Percentiles rank a stretch among this genome's conserved stretches.
Evolutionary conservation across 2,113 vertebrate genomes (phyloP).

Genomic region (Montifringilla adamsi): DNA sequence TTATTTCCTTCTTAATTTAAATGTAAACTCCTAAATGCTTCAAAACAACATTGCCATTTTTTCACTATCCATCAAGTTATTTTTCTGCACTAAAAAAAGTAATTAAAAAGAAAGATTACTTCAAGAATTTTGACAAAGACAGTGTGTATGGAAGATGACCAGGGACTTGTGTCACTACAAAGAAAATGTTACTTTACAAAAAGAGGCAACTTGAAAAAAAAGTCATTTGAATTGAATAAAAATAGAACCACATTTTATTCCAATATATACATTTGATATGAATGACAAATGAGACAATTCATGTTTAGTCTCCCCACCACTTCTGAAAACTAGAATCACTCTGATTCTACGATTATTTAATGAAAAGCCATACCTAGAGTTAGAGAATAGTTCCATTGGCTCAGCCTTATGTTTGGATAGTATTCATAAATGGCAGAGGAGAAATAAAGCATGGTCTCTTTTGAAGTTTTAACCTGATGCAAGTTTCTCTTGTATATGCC

Average conservation of each 20-base stretch:
- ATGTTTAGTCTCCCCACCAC: background rate
- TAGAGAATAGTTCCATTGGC: background rate
- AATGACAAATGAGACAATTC: background rate
- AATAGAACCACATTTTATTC: background rate
- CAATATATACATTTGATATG: background rate
- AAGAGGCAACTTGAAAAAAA: background rate
- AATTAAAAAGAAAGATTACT: background rate
- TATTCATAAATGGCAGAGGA: background rate
- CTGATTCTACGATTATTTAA: background rate
- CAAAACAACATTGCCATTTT: background rate
- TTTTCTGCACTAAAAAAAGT: background rate
- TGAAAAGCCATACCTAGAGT: background rate
- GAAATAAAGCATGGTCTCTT: background rate
- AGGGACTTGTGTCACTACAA: background rate
- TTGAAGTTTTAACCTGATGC: background rate
- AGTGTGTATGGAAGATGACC: background rate
- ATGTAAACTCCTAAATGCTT: background rate
- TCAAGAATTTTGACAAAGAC: background rate
- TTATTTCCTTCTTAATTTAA: background rate
- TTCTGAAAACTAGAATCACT: background rate
- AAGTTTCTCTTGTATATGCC: background rate
- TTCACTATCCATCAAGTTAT: background rate
- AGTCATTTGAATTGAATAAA: background rate
- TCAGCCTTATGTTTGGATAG: background rate
- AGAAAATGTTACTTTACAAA: background rate